Conservation (phyloP, 2,888 invertebrate species). For the Drosophila niveifrons region DNA sequence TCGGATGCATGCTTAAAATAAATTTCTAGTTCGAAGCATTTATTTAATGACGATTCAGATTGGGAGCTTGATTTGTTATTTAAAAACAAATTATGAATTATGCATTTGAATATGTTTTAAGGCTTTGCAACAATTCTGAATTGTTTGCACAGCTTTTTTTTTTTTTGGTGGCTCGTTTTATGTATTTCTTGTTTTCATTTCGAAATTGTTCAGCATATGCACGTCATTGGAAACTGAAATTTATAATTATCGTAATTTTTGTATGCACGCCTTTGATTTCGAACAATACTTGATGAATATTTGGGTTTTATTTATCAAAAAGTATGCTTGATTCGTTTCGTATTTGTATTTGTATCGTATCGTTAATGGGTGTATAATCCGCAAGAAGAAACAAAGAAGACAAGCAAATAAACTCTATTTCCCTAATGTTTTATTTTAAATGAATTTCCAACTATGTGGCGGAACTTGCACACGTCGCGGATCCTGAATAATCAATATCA, state of each 20-base stretch:
- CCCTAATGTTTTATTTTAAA: conserved; percentile 71
- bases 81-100: conserved; percentile 2
- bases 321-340: too few relatives aligned
- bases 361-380: conserved; percentile 11
- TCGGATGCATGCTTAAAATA: conserved; percentile 11
- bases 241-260: neutral
- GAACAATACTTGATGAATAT: neutral
- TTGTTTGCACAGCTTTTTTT: conserved; percentile 2
- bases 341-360: conserved; percentile 24
- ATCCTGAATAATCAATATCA: conserved; percentile 44
- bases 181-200: neutral
- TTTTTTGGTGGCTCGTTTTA: neutral
- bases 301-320: neutral
- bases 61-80: conserved; percentile 2
- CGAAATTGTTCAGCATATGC: conserved; percentile 8
- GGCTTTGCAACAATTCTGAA: neutral
- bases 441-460: conserved; percentile 62
- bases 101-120: neutral
- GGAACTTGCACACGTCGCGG: conserved; percentile 69
- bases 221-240: conserved; percentile 21
- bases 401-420: conserved; percentile 55
- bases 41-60: neutral
- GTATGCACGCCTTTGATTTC: neutral
- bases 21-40: conserved; percentile 21
- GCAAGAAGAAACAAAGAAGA: conserved; percentile 23